Percentiles rank a stretch among this genome's conserved stretches.
phyloP scores from a whole-genome alignment of 2,797 vertebrate genomes.

The Knipowitschia caucasica region DNA sequence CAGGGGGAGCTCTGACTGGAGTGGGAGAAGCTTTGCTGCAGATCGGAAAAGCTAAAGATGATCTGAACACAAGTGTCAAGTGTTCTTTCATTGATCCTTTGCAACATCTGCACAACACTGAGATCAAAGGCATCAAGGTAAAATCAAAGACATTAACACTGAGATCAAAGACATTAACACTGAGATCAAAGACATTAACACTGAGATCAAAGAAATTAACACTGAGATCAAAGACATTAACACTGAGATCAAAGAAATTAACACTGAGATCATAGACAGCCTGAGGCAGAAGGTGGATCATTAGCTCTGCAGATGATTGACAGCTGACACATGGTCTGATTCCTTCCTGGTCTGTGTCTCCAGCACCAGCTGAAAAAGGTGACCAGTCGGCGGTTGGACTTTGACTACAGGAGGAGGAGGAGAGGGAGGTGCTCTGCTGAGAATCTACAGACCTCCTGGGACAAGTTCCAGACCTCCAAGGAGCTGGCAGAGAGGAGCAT shows the following conservation, averaged over 20 bases:
- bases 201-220: too few species aligned
- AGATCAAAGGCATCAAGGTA: constrained; percentile 91
- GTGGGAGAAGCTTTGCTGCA: constrained; percentile 87
- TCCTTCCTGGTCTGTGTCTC: background rate
- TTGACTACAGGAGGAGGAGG: constrained; percentile 90
- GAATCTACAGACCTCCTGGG: constrained; percentile 81
- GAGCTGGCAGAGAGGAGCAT: constrained; percentile 90
- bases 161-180: too few species aligned
- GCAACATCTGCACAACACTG: constrained; percentile 86
- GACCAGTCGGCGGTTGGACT: constrained; percentile 88
- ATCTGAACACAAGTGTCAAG: constrained; percentile 85
- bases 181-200: too few species aligned
- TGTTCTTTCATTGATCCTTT: constrained; percentile 89
- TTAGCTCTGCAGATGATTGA: too few species aligned
- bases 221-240: too few species aligned
- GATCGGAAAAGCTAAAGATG: constrained; percentile 86
- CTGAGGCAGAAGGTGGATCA: too few species aligned
- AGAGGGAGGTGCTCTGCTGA: constrained; percentile 84
- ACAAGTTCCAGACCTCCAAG: constrained; percentile 84
- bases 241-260: too few species aligned
- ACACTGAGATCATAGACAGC: too few species aligned
- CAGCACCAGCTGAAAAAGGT: constrained; percentile 91
- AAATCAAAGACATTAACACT: too few species aligned
- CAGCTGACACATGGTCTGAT: too few species aligned
- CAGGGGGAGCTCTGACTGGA: constrained; percentile 80